Conservation (phyloP, 2,113 vertebrate species). For the Zosterops hypoxanthus region DNA sequence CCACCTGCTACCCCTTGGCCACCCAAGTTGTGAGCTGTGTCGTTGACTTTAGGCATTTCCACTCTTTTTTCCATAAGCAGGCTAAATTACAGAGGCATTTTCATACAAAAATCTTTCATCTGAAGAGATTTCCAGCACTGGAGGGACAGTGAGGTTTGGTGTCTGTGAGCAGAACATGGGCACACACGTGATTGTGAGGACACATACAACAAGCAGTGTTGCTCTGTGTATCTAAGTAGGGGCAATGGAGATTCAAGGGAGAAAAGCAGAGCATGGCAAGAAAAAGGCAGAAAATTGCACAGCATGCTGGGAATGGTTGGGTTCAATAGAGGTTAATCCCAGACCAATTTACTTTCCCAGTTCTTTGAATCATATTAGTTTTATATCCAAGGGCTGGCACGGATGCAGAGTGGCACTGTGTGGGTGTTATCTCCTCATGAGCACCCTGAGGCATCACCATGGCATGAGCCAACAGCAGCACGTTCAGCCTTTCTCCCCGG, state of each 20-base stretch:
- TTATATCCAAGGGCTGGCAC: not conserved
- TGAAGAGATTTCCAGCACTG: not conserved
- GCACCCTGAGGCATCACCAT: not conserved
- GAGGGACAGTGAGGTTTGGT: not conserved
- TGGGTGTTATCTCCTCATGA: not conserved
- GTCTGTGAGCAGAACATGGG: not conserved
- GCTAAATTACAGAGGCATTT: slow-evolving; percentile 6
- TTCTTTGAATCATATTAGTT: not conserved
- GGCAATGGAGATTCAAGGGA: not conserved
- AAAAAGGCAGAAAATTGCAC: slow-evolving; percentile 22
- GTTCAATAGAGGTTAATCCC: not conserved
- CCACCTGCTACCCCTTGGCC: slow-evolving; percentile 30
- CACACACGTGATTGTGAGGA: not conserved
- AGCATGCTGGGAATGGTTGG: not conserved
- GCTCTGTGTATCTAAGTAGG: not conserved
- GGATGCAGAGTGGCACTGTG: rapidly evolving
- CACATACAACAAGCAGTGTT: not conserved
- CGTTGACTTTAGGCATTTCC: not conserved
- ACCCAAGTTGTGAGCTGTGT: slow-evolving; percentile 14
- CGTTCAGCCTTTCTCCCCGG: not conserved
- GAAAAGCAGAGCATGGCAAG: not conserved
- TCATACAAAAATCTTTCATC: not conserved
- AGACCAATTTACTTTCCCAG: not conserved
- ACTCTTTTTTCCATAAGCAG: not conserved
- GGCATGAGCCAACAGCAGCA: not conserved